These are phyloP conservation scores for Asobara japonica DNA, from an alignment of 1,140 invertebrate genomes.

Conservation along the genomic window DNA sequence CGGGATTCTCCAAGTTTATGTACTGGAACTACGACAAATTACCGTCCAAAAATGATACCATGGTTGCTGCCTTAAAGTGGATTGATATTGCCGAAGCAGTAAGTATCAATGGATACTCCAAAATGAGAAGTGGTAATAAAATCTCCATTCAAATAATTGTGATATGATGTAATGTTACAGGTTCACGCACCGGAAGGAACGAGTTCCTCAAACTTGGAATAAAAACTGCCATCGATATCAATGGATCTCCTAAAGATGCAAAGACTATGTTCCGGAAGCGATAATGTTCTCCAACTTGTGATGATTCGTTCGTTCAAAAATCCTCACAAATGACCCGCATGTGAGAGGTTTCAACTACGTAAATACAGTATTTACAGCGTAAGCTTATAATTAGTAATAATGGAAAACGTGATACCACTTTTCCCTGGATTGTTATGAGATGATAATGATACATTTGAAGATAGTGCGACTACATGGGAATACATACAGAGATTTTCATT, in stretches of 20 bases:
- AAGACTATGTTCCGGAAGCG: too few relatives aligned
- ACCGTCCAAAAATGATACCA: slow-evolving; percentile 75
- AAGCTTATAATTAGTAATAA: too few relatives aligned
- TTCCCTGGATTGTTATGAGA: too few relatives aligned
- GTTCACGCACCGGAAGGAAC: slow-evolving; percentile 27
- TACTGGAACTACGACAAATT: slow-evolving; percentile 85
- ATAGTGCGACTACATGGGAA: too few relatives aligned
- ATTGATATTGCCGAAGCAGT: slow-evolving; percentile 80
- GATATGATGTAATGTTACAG: slow-evolving; percentile 36
- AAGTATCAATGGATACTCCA: slow-evolving; percentile 55
- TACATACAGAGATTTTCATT: too few relatives aligned
- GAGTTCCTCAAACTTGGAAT: not conserved
- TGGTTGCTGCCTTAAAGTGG: slow-evolving; percentile 77
- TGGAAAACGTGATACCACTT: too few relatives aligned
- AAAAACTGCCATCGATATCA: not conserved
- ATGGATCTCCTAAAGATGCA: not conserved
- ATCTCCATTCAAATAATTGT: slow-evolving; percentile 17
- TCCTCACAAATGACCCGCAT: too few relatives aligned
- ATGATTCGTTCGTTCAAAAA: too few relatives aligned
- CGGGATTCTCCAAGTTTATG: slow-evolving; percentile 73
- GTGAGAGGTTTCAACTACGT: too few relatives aligned
- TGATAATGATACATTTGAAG: too few relatives aligned
- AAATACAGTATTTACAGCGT: too few relatives aligned
- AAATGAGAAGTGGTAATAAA: not conserved
- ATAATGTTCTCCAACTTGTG: too few relatives aligned